Evolutionary conservation across 2,113 vertebrate species (phyloP).

Genomic region (Mus musculus): GRCm39 chr16:87017001-87017500

Average conservation of each 20-base stretch:
- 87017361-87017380: constrained; percentile 72
- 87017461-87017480: constrained; percentile 73
- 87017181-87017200: constrained; percentile 67
- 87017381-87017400: constrained; percentile 82
- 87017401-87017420: constrained; percentile 76
- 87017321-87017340: constrained; percentile 65
- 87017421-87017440: constrained; percentile 81
- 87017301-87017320: constrained; percentile 64
- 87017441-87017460: constrained; percentile 61
- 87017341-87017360: constrained; percentile 81
- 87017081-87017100: constrained; percentile 54
- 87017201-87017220: constrained; percentile 64
- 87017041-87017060: constrained; percentile 58
- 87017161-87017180: constrained; percentile 2
- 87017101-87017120: constrained; percentile 38
- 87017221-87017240: constrained; percentile 33
- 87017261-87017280: constrained; percentile 54
- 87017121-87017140: constrained; percentile 66
- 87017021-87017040: constrained; percentile 44
- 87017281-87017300: constrained; percentile 42
- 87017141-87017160: constrained; percentile 25
- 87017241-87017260: constrained; percentile 50
- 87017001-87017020: background rate
- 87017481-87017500: constrained; percentile 70
- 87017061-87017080: constrained; percentile 70